These are phyloP conservation scores for Unio pictorum DNA, from an alignment of 2,888 invertebrate species.

Conservation along the genomic window DNA sequence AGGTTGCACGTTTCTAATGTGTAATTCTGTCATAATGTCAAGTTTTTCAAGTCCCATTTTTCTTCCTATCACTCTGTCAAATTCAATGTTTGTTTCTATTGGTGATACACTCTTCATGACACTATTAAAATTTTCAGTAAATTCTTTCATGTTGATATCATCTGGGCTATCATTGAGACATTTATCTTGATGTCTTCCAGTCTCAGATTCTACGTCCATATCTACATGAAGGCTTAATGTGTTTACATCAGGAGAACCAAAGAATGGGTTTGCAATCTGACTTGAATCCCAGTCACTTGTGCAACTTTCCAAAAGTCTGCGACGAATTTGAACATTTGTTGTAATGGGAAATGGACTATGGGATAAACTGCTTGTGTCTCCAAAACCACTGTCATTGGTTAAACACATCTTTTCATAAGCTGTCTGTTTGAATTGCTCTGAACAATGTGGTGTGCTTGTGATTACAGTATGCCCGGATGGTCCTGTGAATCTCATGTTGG, in stretches of 20 bases:
- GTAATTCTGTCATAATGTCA: constrained; percentile 51
- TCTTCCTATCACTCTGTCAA: constrained; percentile 52
- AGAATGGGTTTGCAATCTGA: constrained; percentile 2
- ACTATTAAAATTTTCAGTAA: constrained; percentile 18
- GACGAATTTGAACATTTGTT: too few relatives aligned
- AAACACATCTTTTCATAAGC: constrained; percentile 5
- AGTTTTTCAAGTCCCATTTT: constrained; percentile 52
- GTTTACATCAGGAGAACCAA: background rate
- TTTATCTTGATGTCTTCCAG: too few relatives aligned
- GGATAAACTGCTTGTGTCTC: constrained; percentile 1
- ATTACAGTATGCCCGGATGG: too few relatives aligned
- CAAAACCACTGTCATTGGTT: constrained; percentile 18
- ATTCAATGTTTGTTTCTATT: constrained; percentile 7
- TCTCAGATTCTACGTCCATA: too few relatives aligned
- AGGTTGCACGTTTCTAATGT: constrained; percentile 27
- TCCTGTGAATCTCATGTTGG: too few relatives aligned
- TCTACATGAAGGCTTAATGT: too few relatives aligned
- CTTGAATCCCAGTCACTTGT: constrained; percentile 6
- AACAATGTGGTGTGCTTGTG: too few relatives aligned
- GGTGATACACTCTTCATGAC: constrained; percentile 32
- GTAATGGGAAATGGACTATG: too few relatives aligned
- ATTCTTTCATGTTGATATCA: background rate
- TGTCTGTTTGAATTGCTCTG: too few relatives aligned
- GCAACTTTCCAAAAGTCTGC: too few relatives aligned
- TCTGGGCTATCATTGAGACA: too few relatives aligned